Percentiles rank a stretch among this genome's conserved stretches.
Conservation (phyloP, 2,797 vertebrate genomes). For the Coracias cyanogaster region DNA sequence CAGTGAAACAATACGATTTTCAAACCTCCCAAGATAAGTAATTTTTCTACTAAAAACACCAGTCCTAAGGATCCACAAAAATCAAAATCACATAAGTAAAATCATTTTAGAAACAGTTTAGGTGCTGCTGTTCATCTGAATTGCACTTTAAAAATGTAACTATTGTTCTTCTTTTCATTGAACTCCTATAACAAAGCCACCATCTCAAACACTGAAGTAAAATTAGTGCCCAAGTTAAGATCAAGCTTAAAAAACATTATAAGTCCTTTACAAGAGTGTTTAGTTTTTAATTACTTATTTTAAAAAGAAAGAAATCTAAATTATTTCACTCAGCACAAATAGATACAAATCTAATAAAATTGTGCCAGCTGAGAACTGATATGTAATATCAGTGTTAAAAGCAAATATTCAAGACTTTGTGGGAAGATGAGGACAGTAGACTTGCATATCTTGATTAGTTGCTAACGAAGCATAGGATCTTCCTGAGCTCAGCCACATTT, state of each 20-base stretch:
- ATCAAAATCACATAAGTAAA: neutral
- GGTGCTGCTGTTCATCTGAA: neutral
- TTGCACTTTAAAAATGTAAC: neutral
- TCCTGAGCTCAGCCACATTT: neutral
- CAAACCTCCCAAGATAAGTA: slow-evolving; percentile 22
- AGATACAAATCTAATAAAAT: neutral
- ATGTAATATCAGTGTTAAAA: neutral
- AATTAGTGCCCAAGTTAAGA: neutral
- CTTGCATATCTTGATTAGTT: neutral
- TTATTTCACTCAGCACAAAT: neutral
- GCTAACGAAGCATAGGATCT: neutral
- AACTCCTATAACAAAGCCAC: neutral
- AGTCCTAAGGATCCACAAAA: neutral
- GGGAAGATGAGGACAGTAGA: neutral
- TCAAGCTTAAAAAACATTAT: neutral
- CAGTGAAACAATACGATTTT: slow-evolving; percentile 1
- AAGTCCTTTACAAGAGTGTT: neutral
- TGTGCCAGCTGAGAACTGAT: neutral
- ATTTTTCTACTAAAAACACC: slow-evolving; percentile 20
- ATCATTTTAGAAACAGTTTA: neutral
- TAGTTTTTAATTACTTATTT: neutral
- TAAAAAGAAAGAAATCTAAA: neutral
- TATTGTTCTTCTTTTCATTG: neutral
- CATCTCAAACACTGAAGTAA: neutral
- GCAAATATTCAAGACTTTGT: neutral